Evolutionary conservation across 2,113 vertebrate genomes (phyloP).

Genomic region (Aleadryas rufinucha): DNA sequence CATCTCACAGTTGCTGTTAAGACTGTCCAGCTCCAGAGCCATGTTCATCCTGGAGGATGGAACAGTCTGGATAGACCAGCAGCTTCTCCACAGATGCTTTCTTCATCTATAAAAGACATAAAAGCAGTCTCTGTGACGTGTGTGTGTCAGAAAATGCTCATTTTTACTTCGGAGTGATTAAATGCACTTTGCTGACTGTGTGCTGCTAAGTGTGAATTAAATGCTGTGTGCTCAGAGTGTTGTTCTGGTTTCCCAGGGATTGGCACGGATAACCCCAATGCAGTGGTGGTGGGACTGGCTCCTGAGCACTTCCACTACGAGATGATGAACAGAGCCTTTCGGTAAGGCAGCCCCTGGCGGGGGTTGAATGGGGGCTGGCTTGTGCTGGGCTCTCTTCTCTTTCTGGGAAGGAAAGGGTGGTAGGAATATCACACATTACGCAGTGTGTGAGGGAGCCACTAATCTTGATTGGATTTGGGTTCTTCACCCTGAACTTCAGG

Average conservation of each 20-base stretch:
- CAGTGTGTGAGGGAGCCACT: rapidly evolving
- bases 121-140: rapidly evolving
- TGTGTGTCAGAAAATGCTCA: rapidly evolving
- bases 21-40: not conserved
- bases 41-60: not conserved
- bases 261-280: constrained; percentile 84
- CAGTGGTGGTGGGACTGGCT: constrained; percentile 91
- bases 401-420: not conserved
- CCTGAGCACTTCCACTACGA: constrained; percentile 92
- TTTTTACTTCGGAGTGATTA: not conserved
- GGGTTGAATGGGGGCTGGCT: not conserved
- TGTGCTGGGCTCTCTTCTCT: not conserved
- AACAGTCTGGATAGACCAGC: not conserved
- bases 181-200: not conserved
- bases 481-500: not conserved
- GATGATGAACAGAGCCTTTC: constrained; percentile 89
- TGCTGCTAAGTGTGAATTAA: not conserved
- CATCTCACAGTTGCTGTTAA: not conserved
- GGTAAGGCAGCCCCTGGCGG: constrained; percentile 59
- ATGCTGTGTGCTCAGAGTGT: not conserved
- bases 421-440: rapidly evolving
- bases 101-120: not conserved
- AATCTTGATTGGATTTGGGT: not conserved
- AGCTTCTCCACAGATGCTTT: not conserved
- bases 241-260: constrained; percentile 74